Conservation (phyloP, 2,113 vertebrate species). For the Chaetodon auriga region DNA sequence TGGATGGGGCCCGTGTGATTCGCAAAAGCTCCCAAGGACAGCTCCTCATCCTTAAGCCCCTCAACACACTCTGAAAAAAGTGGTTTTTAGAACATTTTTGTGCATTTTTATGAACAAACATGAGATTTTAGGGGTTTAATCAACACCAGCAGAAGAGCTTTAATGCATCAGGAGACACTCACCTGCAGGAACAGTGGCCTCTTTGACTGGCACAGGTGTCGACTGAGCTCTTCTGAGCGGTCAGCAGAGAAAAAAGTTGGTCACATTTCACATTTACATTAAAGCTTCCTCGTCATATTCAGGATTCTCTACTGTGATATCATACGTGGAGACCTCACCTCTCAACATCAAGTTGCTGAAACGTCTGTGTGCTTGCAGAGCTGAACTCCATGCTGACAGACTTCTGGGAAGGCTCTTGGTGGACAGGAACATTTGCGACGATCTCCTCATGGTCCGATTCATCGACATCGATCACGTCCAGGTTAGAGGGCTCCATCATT, state of each 20-base stretch:
- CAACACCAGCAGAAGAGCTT: too few species aligned
- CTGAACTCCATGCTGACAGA: slow-evolving; percentile 87
- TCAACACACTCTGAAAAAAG: slow-evolving; percentile 84
- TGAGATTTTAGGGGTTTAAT: too few species aligned
- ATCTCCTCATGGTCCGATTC: slow-evolving; percentile 55
- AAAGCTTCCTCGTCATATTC: not conserved
- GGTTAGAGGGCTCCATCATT: slow-evolving; percentile 84
- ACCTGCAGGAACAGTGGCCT: slow-evolving; percentile 85
- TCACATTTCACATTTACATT: slow-evolving; percentile 5
- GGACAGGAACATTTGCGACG: not conserved
- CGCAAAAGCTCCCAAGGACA: slow-evolving; percentile 89
- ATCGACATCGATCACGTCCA: slow-evolving; percentile 81
- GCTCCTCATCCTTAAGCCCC: slow-evolving; percentile 87
- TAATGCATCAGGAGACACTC: slow-evolving; percentile 27
- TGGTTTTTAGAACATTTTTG: not conserved
- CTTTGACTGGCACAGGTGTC: slow-evolving; percentile 72
- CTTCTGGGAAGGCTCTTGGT: slow-evolving; percentile 54
- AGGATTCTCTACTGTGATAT: not conserved
- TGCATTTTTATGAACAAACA: too few species aligned
- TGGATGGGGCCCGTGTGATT: slow-evolving; percentile 91
- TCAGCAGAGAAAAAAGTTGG: slow-evolving; percentile 24
- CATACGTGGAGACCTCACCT: slow-evolving; percentile 42
- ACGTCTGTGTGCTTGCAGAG: slow-evolving; percentile 87
- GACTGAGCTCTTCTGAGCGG: slow-evolving; percentile 74
- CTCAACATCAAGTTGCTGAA: slow-evolving; percentile 28